These are phyloP conservation scores for Cyprinus carpio DNA, from an alignment of 2,113 vertebrate species.

Conservation along the genomic window DNA sequence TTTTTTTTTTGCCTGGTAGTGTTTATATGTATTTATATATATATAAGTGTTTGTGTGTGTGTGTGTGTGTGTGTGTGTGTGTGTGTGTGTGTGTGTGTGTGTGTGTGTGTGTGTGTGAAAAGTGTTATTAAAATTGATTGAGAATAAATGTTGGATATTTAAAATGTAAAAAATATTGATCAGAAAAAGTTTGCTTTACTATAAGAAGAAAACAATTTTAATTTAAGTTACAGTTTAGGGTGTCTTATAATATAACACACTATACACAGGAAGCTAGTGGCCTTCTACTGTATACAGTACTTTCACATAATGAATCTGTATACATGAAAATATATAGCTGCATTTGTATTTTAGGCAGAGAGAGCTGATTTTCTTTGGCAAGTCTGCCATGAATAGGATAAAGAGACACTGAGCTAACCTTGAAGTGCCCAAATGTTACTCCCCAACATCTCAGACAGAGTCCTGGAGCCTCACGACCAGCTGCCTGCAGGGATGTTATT, in stretches of 20 bases:
- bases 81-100: too few species aligned
- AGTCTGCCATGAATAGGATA: background rate
- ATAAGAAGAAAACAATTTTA: background rate
- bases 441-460: conserved; percentile 3
- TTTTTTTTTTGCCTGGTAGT: too few species aligned
- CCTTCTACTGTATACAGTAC: background rate
- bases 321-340: background rate
- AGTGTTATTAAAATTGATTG: too few species aligned
- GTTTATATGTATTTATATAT: background rate
- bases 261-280: background rate
- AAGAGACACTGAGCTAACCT: background rate
- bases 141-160: background rate
- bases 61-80: too few species aligned
- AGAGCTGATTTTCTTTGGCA: background rate
- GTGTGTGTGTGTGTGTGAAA: background rate
- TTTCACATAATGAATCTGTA: background rate
- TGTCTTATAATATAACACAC: background rate
- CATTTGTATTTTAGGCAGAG: background rate
- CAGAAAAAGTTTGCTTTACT: background rate
- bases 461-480: background rate
- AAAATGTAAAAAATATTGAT: background rate
- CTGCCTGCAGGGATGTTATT: background rate
- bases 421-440: background rate
- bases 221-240: background rate
- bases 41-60: too few species aligned